Evolutionary conservation across 2,888 invertebrate species (phyloP).

Genomic region (Augochlorella aurata): DNA sequence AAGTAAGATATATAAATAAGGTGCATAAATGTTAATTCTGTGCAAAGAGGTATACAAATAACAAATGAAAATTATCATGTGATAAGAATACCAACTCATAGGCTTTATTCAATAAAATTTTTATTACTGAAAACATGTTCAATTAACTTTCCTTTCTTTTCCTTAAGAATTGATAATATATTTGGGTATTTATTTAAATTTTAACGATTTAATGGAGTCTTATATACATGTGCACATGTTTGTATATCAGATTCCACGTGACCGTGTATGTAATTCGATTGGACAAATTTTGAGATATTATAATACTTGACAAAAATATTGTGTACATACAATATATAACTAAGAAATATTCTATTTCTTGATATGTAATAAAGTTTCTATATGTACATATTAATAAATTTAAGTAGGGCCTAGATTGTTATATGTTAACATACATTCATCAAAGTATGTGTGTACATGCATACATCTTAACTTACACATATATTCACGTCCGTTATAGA

Average conservation of each 20-base stretch:
- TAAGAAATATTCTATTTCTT: not conserved
- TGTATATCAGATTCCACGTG: no score
- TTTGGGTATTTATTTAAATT: not conserved
- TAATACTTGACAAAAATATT: no score
- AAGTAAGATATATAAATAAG: constrained; percentile 1
- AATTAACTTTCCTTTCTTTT: not conserved
- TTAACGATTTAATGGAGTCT: not conserved
- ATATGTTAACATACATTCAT: not conserved
- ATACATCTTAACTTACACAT: no score
- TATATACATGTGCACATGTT: no score
- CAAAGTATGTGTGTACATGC: no score
- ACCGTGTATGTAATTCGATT: no score
- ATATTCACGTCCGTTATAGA: no score
- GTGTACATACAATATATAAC: not conserved
- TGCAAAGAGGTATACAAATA: not conserved
- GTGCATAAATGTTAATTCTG: not conserved
- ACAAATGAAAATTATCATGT: not conserved
- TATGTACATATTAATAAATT: not conserved
- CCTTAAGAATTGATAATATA: no score
- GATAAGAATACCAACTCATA: not conserved
- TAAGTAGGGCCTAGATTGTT: not conserved
- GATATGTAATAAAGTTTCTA: no score
- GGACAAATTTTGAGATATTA: no score
- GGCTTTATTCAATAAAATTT: not conserved
- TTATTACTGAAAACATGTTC: not conserved